Base-by-base conservation (phyloP, 2,888 invertebrate genomes). In the Quadroppia sp. region DNA sequence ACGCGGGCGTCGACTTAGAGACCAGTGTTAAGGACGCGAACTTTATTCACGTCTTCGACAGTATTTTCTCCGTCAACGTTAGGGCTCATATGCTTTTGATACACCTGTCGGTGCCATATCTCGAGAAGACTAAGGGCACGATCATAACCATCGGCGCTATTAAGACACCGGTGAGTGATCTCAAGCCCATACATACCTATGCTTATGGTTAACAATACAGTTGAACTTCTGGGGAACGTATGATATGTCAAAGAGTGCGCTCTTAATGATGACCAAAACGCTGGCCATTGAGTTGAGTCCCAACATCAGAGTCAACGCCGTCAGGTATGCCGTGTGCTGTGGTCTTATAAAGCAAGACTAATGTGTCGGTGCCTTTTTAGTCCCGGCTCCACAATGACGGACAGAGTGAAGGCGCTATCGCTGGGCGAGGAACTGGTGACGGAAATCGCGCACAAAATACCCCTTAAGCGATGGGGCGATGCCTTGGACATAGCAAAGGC, bases 131-230 rank as follows among this genome's bases (percentile, higher is more conserved):
- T 17, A 74, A 48, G 2, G 74, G 74, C 6, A 71, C 30, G n/a
- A 74, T 74, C 73, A 48, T 74, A 17, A 74, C 48, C 45, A 72
- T 74, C n/a, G 42, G 72, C 4, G 30, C 36, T n/a, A n/a, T n/a
- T n/a, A n/a, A n/a, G n/a, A n/a, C n/a, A n/a, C n/a, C n/a, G n/a
- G n/a, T n/a, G n/a, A n/a, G n/a, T n/a, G n/a, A n/a, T 7, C 36
- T 36, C 11, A 36, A 36, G 36, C 40, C 20, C 11, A 20, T 36
- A 45, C 45, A 42, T 20, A 32, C 17, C 6, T 28, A 50, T 45
- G 45, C 17, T 7, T 7, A 25, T 56, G 56, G 11, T 25, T 25
- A 4, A 36, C 11, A 36, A 36, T 36, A 7, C 36, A 36, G 36
- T 36, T 36, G 6, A 36, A 36, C 11, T 36, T 4, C 36, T 11